phyloP scores from a whole-genome alignment of 2,888 invertebrate genomes.

The Parnassius glacialis region DNA sequence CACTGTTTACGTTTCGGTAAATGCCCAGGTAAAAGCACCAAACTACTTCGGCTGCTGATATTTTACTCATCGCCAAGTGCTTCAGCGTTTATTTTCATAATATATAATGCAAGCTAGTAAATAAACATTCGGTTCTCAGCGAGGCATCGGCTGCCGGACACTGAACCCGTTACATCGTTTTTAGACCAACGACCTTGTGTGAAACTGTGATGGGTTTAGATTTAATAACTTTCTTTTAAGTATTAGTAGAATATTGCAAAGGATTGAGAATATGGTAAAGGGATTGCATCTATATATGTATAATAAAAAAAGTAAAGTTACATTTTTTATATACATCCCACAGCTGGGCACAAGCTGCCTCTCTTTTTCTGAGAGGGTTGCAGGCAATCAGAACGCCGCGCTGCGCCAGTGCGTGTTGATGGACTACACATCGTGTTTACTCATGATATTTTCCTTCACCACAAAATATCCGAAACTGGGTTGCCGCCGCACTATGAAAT shows the following conservation, averaged over 20 bases:
- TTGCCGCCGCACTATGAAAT: too few relatives aligned
- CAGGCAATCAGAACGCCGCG: too few relatives aligned
- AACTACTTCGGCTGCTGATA: conserved; percentile 20
- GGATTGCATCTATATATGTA: too few relatives aligned
- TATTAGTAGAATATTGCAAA: conserved; percentile 13
- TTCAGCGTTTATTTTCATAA: conserved; percentile 35
- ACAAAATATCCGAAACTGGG: too few relatives aligned
- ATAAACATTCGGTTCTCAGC: conserved; percentile 38
- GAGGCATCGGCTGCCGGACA: conserved; percentile 55
- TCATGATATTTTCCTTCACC: too few relatives aligned
- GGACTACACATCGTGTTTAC: too few relatives aligned
- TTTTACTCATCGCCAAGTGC: conserved; percentile 27
- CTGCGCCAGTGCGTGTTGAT: too few relatives aligned
- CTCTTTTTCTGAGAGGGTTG: too few relatives aligned
- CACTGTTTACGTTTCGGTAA: conserved; percentile 21
- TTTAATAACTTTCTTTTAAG: conserved; percentile 24
- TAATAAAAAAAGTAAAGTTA: too few relatives aligned
- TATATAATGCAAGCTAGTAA: conserved; percentile 33
- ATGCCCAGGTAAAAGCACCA: conserved; percentile 18
- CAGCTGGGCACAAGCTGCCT: too few relatives aligned
- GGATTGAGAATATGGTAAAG: not conserved
- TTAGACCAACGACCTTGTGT: conserved; percentile 72
- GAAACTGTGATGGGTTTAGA: conserved; percentile 37
- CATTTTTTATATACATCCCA: too few relatives aligned
- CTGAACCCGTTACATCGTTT: conserved; percentile 72